Base-by-base conservation (phyloP, 2,797 vertebrate species). In the Neosilurus mollespiculum region DNA sequence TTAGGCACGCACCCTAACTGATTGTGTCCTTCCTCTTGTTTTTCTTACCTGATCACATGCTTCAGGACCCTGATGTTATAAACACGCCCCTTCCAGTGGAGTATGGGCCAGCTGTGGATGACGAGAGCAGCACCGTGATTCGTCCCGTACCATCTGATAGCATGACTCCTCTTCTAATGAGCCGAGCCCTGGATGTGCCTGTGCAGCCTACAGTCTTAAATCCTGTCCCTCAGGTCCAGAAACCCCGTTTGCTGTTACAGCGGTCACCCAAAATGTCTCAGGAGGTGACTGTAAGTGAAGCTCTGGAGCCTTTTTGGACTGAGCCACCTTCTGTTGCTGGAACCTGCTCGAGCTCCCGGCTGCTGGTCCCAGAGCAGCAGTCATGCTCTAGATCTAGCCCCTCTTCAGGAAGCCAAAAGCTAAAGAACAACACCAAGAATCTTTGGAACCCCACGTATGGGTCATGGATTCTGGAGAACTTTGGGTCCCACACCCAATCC, bases 381-480 rank as follows among this genome's bases (percentile, higher is more conserved):
- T 90, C 91, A 1, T 93, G 94, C 86, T 92, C 94, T 85, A 91
- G 92, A 88, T 92, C 92, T 90, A 90, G 15, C 88, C 93, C 93
- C 85, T 94, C 89, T 70, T 94, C 93, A 30, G 91, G 91, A 80
- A 87, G 90, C 89, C 96, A 97, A 88, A 96, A 91, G 93, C 89
- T 96, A 87, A 96, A 96, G 90, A 97, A 97, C 92, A 96, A 97
- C 93, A 96, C 95, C 0, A 97, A 96, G 93, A 97, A 96, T 82
- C 93, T 98, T 86, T 98, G 96, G 97, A 97, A 99, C 92, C 97
- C 96, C 81, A 98, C 97, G 0, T 98, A 96, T 0, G 96, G 95
- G 56, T 97, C 97, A 0, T 97, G 96, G 96, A 94, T 96, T 81
- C 90, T 97, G 88, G 96, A 97, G 84, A 96, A 90, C 88, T 93